phyloP scores from a whole-genome alignment of 2,888 invertebrate species.

The Pandemis heparana region DNA sequence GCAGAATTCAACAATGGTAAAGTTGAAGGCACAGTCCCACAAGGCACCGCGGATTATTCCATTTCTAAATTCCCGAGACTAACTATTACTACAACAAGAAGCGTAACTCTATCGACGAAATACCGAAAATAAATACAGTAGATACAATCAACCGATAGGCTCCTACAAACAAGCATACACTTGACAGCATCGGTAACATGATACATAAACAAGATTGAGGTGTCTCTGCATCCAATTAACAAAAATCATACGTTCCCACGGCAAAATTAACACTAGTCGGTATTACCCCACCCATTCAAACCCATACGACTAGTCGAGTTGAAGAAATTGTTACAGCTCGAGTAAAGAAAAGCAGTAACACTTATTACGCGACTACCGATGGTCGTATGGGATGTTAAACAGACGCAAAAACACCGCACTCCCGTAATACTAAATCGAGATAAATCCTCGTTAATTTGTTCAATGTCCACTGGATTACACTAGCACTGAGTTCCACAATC shows the following conservation, averaged over 20 bases:
- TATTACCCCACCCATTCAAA: background rate
- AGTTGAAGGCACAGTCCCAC: conserved; percentile 46
- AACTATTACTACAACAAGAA: conserved; percentile 72
- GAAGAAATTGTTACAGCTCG: too few species aligned
- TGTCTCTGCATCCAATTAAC: conserved; percentile 47
- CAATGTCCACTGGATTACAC: conserved; percentile 70
- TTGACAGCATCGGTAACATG: conserved; percentile 62
- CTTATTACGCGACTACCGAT: too few species aligned
- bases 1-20: conserved; percentile 10
- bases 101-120: conserved; percentile 67
- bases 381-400: conserved; percentile 2
- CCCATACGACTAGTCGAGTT: too few species aligned
- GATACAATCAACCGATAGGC: conserved; percentile 70
- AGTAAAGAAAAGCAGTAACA: too few species aligned
- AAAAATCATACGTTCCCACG: conserved; percentile 42
- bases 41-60: conserved; percentile 72
- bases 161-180: conserved; percentile 53
- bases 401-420: conserved; percentile 44
- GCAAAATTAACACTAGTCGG: conserved; percentile 29
- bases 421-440: conserved; percentile 64
- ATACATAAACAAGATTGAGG: conserved; percentile 44
- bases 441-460: conserved; percentile 64
- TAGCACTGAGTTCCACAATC: conserved; percentile 61
- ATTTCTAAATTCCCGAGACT: conserved; percentile 58
- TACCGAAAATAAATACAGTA: conserved; percentile 65